phyloP scores from a whole-genome alignment of 2,888 invertebrate genomes.

The Chloroclysta siterata region DNA sequence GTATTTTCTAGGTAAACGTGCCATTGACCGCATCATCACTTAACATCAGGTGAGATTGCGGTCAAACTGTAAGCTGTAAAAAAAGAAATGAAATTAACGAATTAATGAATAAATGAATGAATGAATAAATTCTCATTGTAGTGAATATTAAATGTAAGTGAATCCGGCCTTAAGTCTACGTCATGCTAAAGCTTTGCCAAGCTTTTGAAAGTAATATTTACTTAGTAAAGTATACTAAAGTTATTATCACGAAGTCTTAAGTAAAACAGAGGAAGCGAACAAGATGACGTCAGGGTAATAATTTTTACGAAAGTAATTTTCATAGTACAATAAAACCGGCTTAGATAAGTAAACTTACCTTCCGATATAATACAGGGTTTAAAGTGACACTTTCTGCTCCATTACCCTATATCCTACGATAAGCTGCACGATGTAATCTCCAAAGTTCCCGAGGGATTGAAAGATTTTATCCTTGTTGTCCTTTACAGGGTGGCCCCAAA shows the following conservation, averaged over 20 bases:
- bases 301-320: constrained; percentile 19
- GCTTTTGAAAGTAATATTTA: not conserved
- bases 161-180: not conserved
- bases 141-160: too few relatives aligned
- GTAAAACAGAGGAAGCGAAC: not conserved
- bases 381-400: constrained; percentile 31
- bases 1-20: too few relatives aligned
- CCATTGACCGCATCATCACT: too few relatives aligned
- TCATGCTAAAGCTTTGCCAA: not conserved
- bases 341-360: constrained; percentile 28
- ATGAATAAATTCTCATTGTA: too few relatives aligned
- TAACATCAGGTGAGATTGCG: too few relatives aligned
- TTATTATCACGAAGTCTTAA: not conserved
- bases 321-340: constrained; percentile 16
- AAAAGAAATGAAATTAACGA: too few relatives aligned
- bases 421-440: constrained; percentile 33
- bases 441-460: constrained; percentile 28
- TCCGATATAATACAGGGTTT: constrained; percentile 27
- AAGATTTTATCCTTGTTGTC: constrained; percentile 28
- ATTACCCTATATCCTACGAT: constrained; percentile 32
- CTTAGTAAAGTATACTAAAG: constrained; percentile 1
- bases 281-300: not conserved
- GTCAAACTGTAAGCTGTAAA: too few relatives aligned
- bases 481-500: constrained; percentile 20
- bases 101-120: too few relatives aligned